Evolutionary conservation across 2,888 invertebrate species (phyloP).

Genomic region (Drosophila antonietae): DNA sequence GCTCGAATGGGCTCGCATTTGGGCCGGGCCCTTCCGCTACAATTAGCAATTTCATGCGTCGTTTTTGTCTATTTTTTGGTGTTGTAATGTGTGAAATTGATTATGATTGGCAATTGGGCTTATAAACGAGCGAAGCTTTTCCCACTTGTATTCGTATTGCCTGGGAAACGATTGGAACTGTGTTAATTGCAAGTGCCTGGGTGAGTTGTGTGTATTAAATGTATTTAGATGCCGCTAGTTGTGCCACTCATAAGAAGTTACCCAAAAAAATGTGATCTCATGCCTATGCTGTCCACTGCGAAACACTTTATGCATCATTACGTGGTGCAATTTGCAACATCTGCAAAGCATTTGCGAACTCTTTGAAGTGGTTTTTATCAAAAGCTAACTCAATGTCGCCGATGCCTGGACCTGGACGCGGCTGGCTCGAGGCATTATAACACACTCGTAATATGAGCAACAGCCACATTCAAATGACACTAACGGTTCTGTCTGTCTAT

Average conservation of each 20-base stretch:
- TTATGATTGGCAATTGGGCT: constrained; percentile 68
- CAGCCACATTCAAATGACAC: constrained; percentile 76
- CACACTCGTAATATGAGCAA: constrained; percentile 55
- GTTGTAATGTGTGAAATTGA: constrained; percentile 76
- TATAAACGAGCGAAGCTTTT: constrained; percentile 59
- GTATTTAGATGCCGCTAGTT: constrained; percentile 4
- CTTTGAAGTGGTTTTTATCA: constrained; percentile 57
- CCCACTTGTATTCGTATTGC: constrained; percentile 26
- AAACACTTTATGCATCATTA: constrained; percentile 27
- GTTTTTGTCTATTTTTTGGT: constrained; percentile 43
- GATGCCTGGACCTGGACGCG: constrained; percentile 25
- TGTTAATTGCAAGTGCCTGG: constrained; percentile 17
- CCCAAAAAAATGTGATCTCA: constrained; percentile 9
- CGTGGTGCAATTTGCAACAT: constrained; percentile 45
- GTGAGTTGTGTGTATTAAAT: constrained; percentile 4
- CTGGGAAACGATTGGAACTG: constrained; percentile 39
- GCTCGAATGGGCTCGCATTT: constrained; percentile 32
- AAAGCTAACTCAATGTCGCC: constrained; percentile 34
- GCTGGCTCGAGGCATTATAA: constrained; percentile 45
- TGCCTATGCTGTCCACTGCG: constrained; percentile 4
- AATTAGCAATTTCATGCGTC: constrained; percentile 78
- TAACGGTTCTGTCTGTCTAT: constrained; percentile 76
- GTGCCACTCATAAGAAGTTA: constrained; percentile 12
- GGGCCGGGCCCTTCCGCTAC: constrained; percentile 67
- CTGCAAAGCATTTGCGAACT: constrained; percentile 33